A percentile compares a stretch with the other conserved stretches of the same genome.
Evolutionary conservation across 2,113 vertebrate species (phyloP).

Genomic region (Actenoides lindsayi): DNA sequence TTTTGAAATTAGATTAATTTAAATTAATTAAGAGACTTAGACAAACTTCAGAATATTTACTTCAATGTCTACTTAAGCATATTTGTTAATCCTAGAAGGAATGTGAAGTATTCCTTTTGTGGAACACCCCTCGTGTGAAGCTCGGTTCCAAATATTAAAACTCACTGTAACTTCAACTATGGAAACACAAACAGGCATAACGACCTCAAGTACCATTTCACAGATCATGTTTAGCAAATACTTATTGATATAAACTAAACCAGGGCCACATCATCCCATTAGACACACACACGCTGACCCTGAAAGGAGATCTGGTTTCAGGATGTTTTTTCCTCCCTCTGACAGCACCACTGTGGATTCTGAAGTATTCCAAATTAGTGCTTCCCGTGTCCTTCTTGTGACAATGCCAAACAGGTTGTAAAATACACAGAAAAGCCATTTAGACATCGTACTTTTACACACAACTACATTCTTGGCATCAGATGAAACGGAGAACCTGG

Average conservation of each 20-base stretch:
- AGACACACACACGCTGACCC: not conserved
- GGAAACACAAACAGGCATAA: conserved; percentile 12
- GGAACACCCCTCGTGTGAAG: not conserved
- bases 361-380: not conserved
- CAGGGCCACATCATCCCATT: not conserved
- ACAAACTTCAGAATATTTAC: not conserved
- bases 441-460: not conserved
- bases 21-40: not conserved
- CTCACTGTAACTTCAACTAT: not conserved
- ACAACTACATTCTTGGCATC: not conserved
- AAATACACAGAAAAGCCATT: not conserved
- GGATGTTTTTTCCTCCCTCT: not conserved
- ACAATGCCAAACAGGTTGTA: not conserved
- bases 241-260: not conserved
- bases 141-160: conserved; percentile 14
- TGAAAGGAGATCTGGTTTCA: not conserved
- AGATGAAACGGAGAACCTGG: not conserved
- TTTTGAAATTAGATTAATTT: not conserved
- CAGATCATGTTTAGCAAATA: not conserved
- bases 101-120: not conserved
- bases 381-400: not conserved
- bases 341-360: not conserved
- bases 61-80: not conserved
- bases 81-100: not conserved
- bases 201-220: conserved; percentile 14